Conservation (phyloP, 2,113 vertebrate species). For the Psittacara wagleri region DNA sequence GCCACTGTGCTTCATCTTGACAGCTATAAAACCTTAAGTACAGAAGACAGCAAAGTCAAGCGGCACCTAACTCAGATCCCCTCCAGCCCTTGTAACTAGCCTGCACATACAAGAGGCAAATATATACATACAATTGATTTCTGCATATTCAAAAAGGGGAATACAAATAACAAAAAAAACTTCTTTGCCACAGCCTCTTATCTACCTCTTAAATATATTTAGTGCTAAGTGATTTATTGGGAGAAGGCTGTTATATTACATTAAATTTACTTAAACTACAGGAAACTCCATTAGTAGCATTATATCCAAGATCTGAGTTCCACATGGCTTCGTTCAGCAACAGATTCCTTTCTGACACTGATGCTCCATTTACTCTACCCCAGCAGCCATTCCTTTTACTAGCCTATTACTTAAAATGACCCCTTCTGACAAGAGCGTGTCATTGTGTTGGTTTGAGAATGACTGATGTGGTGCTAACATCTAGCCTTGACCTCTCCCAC, state of each 20-base stretch:
- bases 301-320: slow-evolving; percentile 62
- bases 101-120: not conserved
- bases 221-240: slow-evolving; percentile 69
- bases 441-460: slow-evolving; percentile 79
- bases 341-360: slow-evolving; percentile 88
- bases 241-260: slow-evolving; percentile 63
- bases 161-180: not conserved
- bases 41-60: not conserved
- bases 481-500: slow-evolving; percentile 78
- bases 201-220: not conserved
- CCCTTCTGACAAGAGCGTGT: slow-evolving; percentile 83
- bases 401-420: slow-evolving; percentile 76
- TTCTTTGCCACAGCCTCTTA: not conserved
- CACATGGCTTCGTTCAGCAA: slow-evolving; percentile 85
- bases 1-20: not conserved
- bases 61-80: not conserved
- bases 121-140: not conserved
- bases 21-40: not conserved
- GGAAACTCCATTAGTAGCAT: slow-evolving; percentile 69
- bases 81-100: not conserved
- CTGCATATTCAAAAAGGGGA: not conserved
- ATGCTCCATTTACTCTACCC: slow-evolving; percentile 76
- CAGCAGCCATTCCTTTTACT: slow-evolving; percentile 66
- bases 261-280: slow-evolving; percentile 66
- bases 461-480: slow-evolving; percentile 92